A percentile compares a stretch with the other conserved stretches of the same genome.
These are phyloP conservation scores for Lissonota sp. DNA, from an alignment of 2,888 invertebrate species.

Conservation along the genomic window DNA sequence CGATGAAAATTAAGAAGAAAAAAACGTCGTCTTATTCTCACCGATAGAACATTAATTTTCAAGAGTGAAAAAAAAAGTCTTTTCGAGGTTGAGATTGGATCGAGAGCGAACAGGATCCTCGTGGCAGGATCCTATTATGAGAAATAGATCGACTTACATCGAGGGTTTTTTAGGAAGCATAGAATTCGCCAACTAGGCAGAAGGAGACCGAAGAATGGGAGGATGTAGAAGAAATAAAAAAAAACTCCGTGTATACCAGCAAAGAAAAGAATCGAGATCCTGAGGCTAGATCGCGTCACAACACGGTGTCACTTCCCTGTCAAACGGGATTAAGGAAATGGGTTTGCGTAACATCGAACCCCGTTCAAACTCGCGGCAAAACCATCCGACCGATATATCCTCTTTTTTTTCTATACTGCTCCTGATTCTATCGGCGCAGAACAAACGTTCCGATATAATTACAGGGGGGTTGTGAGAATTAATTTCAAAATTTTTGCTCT, in stretches of 20 bases:
- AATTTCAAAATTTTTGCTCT: not conserved
- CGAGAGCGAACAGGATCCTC: conserved; percentile 51
- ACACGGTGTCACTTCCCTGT: conserved; percentile 79
- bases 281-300: conserved; percentile 76
- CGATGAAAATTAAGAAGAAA: not conserved
- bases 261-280: conserved; percentile 44
- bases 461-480: conserved; percentile 11
- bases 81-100: not conserved
- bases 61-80: not conserved
- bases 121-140: conserved; percentile 72
- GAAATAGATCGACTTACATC: conserved; percentile 79
- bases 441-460: not conserved
- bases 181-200: conserved; percentile 56
- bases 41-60: not conserved
- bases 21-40: too few relatives aligned
- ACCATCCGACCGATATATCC: conserved; percentile 16
- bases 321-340: conserved; percentile 80
- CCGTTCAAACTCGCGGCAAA: conserved; percentile 52
- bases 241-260: conserved; percentile 39
- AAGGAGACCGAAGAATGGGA: conserved; percentile 29
- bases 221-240: conserved; percentile 54
- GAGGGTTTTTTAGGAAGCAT: conserved; percentile 48
- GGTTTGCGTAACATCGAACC: conserved; percentile 46
- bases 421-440: conserved; percentile 29
- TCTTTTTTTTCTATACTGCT: conserved; percentile 6